Percentiles rank a stretch among this genome's conserved stretches.
Evolutionary conservation across 2,113 vertebrate species (phyloP).

Genomic region (Gymnorhina tibicen): DNA sequence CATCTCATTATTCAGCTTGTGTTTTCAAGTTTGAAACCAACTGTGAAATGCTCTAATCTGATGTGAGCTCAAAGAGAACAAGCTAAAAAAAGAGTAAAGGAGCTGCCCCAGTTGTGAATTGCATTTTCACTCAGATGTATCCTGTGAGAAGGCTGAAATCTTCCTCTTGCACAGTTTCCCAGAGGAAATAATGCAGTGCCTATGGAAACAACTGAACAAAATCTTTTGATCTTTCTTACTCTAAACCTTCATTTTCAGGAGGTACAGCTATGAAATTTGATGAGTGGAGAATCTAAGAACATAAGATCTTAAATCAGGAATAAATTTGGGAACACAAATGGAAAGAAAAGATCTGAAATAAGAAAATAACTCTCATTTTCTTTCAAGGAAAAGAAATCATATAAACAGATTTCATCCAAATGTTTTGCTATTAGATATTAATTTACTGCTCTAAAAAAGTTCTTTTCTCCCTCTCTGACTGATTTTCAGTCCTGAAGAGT

Average conservation of each 20-base stretch:
- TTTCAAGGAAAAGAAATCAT: background rate
- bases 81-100: background rate
- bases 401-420: background rate
- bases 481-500: background rate
- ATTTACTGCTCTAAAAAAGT: background rate
- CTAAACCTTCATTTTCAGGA: background rate
- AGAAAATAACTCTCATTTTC: background rate
- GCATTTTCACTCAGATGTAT: background rate
- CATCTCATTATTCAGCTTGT: slow-evolving; percentile 25
- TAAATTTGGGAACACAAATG: background rate
- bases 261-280: background rate
- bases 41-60: background rate
- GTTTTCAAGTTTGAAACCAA: slow-evolving; percentile 54
- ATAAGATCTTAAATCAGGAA: background rate
- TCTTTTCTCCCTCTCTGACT: background rate
- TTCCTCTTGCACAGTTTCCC: background rate
- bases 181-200: background rate
- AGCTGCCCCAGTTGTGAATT: background rate
- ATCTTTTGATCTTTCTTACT: slow-evolving; percentile 1
- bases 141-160: background rate
- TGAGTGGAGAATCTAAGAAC: background rate
- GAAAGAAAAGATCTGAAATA: background rate
- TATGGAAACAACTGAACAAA: background rate
- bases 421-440: background rate
- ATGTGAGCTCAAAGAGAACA: background rate